Base-by-base conservation (phyloP, 2,888 invertebrate genomes). In the Hedya salicella region DNA sequence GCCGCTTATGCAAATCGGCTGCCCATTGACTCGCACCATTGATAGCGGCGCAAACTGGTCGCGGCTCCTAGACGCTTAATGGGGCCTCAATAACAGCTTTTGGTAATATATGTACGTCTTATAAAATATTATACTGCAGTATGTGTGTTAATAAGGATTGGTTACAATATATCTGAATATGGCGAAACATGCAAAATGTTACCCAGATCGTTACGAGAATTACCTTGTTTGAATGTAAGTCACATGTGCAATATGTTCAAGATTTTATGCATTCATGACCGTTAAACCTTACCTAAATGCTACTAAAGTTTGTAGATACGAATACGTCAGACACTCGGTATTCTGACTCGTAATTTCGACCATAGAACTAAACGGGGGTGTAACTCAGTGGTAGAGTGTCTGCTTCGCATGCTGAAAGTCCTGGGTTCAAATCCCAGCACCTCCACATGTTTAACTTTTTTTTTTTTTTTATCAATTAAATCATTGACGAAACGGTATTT, bases 401-500 rank as follows among this genome's bases (percentile, higher is more conserved):
- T 93, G 94, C 93, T 94, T 94, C 93, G 94, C 94, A 94, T 94
- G 93, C 93, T 93, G 93, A 93, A 94, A 93, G 93, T 93, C 94
- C 93, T 93, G 93, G 93, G 93, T 94, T 94, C 93, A 93, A 94
- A 93, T 93, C 93, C 93, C 93, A 92, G 93, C 93, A 92, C 89
- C 93, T 94, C 93, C 94, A 93, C 5, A 25, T 6, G 6, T 0
- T 25, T 25, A 25, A n/a, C n/a, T 25, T 25, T 25, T 25, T 25
- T 4, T 6, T 25, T 25, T 25, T 25, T 25, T 25, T 25, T 6
- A 3, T 25, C 0, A 2, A n/a, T n/a, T 0, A 2, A 1, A 3
- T 25, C n/a, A n/a, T n/a, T n/a, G n/a, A n/a, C n/a, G n/a, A n/a
- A n/a, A n/a, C n/a, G n/a, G n/a, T n/a, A n/a, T n/a, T n/a, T n/a